Conservation (phyloP, 2,888 invertebrate genomes). For the Eupithecia subumbrata region DNA sequence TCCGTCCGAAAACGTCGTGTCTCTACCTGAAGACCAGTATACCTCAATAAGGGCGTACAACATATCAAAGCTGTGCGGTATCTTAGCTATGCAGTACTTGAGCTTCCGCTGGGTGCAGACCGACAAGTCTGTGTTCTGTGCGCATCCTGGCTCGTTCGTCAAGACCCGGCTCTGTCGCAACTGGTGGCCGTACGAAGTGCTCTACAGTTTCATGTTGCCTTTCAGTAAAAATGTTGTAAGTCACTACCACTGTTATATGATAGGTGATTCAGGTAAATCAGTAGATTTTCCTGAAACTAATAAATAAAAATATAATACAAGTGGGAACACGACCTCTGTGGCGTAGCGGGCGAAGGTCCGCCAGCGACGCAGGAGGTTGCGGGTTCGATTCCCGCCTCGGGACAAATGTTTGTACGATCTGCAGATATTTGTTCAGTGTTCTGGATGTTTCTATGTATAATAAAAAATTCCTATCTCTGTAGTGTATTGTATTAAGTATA, state of each 20-base stretch:
- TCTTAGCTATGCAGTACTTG: constrained; percentile 86
- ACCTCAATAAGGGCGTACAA: constrained; percentile 95
- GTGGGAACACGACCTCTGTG: no score
- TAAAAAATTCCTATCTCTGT: no score
- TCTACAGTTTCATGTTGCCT: constrained; percentile 91
- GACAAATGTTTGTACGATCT: no score
- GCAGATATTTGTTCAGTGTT: no score
- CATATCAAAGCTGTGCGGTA: constrained; percentile 93
- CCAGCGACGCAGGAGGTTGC: no score
- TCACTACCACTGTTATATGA: background rate
- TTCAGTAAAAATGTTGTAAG: constrained; percentile 95
- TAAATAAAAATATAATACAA: background rate
- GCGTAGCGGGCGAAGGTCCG: no score
- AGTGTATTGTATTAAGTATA: no score
- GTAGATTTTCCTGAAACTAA: background rate
- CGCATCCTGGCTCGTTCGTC: constrained; percentile 96
- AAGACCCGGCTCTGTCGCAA: constrained; percentile 89
- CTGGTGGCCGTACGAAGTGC: constrained; percentile 92
- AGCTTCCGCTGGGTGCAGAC: constrained; percentile 87
- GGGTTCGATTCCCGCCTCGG: no score
- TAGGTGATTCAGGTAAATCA: no score
- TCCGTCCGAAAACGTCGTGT: constrained; percentile 84
- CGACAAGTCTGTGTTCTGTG: constrained; percentile 89
- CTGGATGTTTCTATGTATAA: no score
- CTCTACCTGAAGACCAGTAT: constrained; percentile 88